A percentile compares a stretch with the other conserved stretches of the same genome.
Evolutionary conservation across 1,140 invertebrate genomes (phyloP).

Genomic region (Batillaria attramentaria): DNA sequence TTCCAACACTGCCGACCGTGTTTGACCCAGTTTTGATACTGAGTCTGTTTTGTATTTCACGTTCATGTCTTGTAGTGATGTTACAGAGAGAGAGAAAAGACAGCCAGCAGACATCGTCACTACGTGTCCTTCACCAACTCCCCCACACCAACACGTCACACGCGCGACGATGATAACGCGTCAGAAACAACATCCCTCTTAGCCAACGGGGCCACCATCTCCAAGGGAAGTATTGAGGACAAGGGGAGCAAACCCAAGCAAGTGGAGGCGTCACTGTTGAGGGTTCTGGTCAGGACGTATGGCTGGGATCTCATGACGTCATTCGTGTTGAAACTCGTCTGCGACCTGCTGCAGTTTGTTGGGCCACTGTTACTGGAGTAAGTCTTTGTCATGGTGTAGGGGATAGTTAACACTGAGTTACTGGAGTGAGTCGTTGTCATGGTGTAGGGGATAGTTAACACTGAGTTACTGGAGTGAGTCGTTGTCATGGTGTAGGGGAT

Average conservation of each 20-base stretch:
- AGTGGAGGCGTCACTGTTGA: constrained; percentile 51
- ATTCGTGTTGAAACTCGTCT: constrained; percentile 55
- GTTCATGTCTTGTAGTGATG: background rate
- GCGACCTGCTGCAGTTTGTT: constrained; percentile 56
- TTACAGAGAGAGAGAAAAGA: background rate
- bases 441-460: background rate
- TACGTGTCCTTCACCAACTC: background rate
- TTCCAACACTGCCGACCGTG: no score
- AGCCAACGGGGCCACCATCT: background rate
- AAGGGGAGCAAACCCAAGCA: background rate
- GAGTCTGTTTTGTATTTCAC: no score
- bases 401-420: no score
- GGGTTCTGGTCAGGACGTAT: constrained; percentile 52
- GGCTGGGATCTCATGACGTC: constrained; percentile 44
- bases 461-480: background rate
- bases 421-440: constrained; percentile 47
- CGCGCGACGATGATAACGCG: background rate
- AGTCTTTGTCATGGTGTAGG: no score
- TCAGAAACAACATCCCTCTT: background rate
- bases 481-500: constrained; percentile 15
- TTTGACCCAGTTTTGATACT: no score
- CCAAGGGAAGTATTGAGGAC: background rate
- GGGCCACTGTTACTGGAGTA: no score
- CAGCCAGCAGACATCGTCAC: background rate
- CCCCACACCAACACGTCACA: background rate